Evolutionary conservation across 2,113 vertebrate species (phyloP).

Genomic region (Tringa solitaria): DNA sequence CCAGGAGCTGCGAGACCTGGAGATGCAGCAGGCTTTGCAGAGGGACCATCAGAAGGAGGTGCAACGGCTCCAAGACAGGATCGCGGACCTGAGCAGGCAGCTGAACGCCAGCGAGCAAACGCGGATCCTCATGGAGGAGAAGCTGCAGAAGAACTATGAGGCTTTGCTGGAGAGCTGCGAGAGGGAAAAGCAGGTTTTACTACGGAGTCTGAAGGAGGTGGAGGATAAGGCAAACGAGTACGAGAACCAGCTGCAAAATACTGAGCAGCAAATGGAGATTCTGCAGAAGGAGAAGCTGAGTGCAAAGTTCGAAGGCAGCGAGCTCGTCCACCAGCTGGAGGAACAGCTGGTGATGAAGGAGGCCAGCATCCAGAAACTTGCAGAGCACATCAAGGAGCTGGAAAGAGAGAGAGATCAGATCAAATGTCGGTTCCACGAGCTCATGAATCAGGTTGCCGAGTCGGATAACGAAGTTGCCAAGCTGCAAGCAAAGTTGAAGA

Average conservation of each 20-base stretch:
- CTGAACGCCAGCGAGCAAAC: conserved; percentile 83
- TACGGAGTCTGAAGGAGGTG: conserved; percentile 81
- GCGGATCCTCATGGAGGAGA: conserved; percentile 85
- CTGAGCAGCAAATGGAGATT: conserved; percentile 83
- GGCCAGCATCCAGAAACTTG: conserved; percentile 80
- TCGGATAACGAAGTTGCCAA: conserved; percentile 84
- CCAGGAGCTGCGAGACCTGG: conserved; percentile 87
- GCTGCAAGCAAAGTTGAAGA: conserved; percentile 80
- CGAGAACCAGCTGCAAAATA: conserved; percentile 82
- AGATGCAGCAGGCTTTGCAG: conserved; percentile 89
- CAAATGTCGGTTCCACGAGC: conserved; percentile 87
- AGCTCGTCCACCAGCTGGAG: conserved; percentile 84
- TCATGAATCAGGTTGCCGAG: conserved; percentile 83
- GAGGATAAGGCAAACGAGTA: conserved; percentile 81
- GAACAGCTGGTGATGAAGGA: conserved; percentile 82
- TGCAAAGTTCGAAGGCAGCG: conserved; percentile 74
- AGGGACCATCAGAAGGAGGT: conserved; percentile 87
- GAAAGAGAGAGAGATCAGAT: conserved; percentile 85
- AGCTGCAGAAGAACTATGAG: conserved; percentile 83
- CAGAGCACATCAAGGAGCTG: conserved; percentile 81
- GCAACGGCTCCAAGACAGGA: conserved; percentile 86
- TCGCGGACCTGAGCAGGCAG: conserved; percentile 82
- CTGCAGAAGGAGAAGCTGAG: conserved; percentile 82
- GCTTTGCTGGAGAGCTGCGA: conserved; percentile 86
- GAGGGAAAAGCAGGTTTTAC: conserved; percentile 83